Evolutionary conservation across 2,113 vertebrate species (phyloP).

Genomic region (Pyrgilauda ruficollis): DNA sequence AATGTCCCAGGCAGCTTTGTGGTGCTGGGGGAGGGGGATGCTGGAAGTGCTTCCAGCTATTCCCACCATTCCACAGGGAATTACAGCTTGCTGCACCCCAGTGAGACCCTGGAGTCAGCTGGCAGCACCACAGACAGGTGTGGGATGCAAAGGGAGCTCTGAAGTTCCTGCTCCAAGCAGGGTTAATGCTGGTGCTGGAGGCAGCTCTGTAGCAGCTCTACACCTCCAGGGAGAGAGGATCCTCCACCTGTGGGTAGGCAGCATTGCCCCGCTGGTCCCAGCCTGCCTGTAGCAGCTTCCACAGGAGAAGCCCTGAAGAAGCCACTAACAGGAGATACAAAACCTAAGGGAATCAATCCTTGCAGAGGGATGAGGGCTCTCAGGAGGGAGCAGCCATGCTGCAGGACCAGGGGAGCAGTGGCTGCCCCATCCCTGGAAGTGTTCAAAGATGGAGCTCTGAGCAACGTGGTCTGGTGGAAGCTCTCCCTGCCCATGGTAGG

Average conservation of each 20-base stretch:
- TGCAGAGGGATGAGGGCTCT: not conserved
- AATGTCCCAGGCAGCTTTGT: not conserved
- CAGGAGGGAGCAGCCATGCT: not conserved
- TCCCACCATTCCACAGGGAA: not conserved
- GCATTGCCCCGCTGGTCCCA: rapidly evolving
- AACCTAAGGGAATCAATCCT: not conserved
- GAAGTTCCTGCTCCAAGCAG: not conserved
- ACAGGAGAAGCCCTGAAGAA: not conserved
- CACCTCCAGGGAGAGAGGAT: not conserved
- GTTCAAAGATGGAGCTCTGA: not conserved
- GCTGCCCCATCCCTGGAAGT: not conserved
- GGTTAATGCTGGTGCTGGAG: not conserved
- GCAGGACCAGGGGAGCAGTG: not conserved
- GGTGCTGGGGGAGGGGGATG: no score
- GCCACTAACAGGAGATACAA: not conserved
- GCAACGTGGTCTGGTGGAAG: not conserved
- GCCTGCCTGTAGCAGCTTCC: not conserved
- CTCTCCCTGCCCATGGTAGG: not conserved
- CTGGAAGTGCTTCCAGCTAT: not conserved
- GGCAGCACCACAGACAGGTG: not conserved
- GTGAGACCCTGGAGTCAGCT: not conserved
- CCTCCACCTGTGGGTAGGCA: not conserved
- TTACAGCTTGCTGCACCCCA: not conserved
- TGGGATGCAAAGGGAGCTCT: not conserved
- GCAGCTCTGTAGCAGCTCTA: not conserved